These are phyloP conservation scores for Volucella inanis DNA, from an alignment of 2,888 invertebrate species.

Conservation along the genomic window DNA sequence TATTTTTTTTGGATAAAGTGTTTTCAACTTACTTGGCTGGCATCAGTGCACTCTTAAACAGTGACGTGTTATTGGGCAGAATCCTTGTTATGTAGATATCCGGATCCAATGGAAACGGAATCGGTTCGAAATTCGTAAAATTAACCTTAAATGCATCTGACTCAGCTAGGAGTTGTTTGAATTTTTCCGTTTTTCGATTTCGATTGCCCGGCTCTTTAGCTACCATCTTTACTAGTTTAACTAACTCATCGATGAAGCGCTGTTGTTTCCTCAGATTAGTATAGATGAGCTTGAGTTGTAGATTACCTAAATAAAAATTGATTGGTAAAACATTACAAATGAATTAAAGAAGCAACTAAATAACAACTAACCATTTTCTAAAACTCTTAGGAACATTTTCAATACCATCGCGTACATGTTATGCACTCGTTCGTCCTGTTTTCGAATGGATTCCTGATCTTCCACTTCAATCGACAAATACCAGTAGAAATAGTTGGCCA, in stretches of 20 bases:
- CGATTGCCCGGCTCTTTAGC: slow-evolving; percentile 95
- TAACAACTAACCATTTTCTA: slow-evolving; percentile 85
- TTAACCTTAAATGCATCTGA: slow-evolving; percentile 92
- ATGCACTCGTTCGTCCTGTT: slow-evolving; percentile 89
- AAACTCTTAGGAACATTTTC: slow-evolving; percentile 90
- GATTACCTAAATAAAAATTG: slow-evolving; percentile 83
- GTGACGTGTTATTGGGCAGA: slow-evolving; percentile 92
- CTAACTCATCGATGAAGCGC: slow-evolving; percentile 94
- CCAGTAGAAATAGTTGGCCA: slow-evolving; percentile 99
- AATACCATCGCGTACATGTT: slow-evolving; percentile 96
- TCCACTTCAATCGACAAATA: slow-evolving; percentile 97
- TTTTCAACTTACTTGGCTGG: slow-evolving; percentile 87
- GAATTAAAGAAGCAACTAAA: background rate
- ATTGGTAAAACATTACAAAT: background rate
- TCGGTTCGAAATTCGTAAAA: slow-evolving; percentile 94
- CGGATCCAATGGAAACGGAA: slow-evolving; percentile 97
- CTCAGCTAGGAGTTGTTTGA: slow-evolving; percentile 92
- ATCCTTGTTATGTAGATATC: slow-evolving; percentile 94
- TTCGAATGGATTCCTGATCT: slow-evolving; percentile 88
- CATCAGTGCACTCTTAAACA: slow-evolving; percentile 98
- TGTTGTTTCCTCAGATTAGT: slow-evolving; percentile 93
- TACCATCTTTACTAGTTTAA: slow-evolving; percentile 93
- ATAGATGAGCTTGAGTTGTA: slow-evolving; percentile 89
- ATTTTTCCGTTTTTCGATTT: slow-evolving; percentile 94
- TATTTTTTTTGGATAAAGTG: background rate